phyloP scores from a whole-genome alignment of 2,113 vertebrate species.

The Lethenteron reissneri region DNA sequence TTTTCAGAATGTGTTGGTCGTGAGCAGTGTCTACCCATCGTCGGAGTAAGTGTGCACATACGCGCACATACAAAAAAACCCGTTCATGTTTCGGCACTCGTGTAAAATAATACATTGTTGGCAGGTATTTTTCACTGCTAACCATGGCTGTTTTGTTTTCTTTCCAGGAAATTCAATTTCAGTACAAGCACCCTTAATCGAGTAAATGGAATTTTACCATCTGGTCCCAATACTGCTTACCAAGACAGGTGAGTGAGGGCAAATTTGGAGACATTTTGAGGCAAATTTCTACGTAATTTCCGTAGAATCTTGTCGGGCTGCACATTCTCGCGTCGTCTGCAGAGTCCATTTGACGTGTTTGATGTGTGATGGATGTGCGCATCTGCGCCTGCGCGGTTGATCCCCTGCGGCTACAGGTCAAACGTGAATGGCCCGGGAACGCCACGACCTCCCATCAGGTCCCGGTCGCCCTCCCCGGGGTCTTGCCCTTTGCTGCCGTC shows the following conservation, averaged over 20 bases:
- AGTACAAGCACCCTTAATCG: neutral
- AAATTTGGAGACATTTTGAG: too few species aligned
- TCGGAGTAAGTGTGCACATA: neutral
- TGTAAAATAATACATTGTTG: neutral
- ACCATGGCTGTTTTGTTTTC: neutral
- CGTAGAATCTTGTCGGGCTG: too few species aligned
- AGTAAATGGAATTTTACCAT: constrained; percentile 4
- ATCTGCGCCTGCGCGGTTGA: too few species aligned
- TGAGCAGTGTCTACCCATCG: constrained; percentile 2
- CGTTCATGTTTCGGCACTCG: too few species aligned
- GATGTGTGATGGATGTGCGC: too few species aligned
- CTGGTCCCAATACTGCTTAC: neutral
- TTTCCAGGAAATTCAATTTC: constrained; percentile 4
- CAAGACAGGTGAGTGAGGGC: neutral
- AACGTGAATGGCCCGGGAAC: constrained; percentile 3
- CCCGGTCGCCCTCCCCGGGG: neutral
- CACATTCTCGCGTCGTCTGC: too few species aligned
- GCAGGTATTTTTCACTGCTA: neutral
- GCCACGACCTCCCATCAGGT: neutral
- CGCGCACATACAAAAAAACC: too few species aligned
- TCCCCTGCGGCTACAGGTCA: neutral
- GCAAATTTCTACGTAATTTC: too few species aligned
- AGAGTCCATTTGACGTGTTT: too few species aligned
- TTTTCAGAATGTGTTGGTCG: constrained; percentile 5
- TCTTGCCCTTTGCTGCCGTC: neutral